Evolutionary conservation across 30 jellyfish, hydroid and myxozoan species (phyloP), one percentile per base, ranked within the genome.

Genomic region (Clytia hemisphaerica): DNA sequence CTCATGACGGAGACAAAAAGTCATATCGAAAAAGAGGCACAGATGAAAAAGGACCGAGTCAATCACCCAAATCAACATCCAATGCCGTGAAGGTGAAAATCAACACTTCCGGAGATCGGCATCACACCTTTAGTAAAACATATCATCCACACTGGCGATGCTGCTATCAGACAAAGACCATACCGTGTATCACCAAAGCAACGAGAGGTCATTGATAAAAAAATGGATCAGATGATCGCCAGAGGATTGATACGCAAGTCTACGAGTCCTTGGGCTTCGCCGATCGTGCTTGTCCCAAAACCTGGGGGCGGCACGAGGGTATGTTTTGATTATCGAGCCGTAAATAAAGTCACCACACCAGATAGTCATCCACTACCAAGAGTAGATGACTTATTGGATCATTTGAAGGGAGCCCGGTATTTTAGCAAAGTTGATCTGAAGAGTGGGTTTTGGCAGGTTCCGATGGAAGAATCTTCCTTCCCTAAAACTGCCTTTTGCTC

Each of bases 321-420:
- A n/a, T n/a, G n/a, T n/a, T n/a, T n/a, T n/a, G n/a, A n/a, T n/a
- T n/a, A n/a, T n/a, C n/a, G n/a, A n/a, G n/a, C n/a, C n/a, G n/a
- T n/a, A n/a, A n/a, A n/a, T n/a, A n/a, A n/a, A n/a, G n/a, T n/a
- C n/a, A n/a, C n/a, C n/a, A n/a, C n/a, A n/a, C n/a, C n/a, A n/a
- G 92, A 77, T 71, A 70, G 72, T 27, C 67, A 77, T 29, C 83
- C 92, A 19, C 34, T 66, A 7, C 92, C 92, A 7, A 53, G 92
- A 58, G 53, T 65, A 36, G 92, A 77, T 66, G 92, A 77, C 27
- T 55, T 72, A 49, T 54, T 50, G 32, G 92, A 63, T 33, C 73
- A 77, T 6, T 72, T 64, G 4, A 77, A 77, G 31, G 59, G 59
- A 9, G 80, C 80, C 47, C 31, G 21, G 37, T 47, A 9, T 31